A percentile compares a stretch with the other conserved stretches of the same genome.
Conservation (phyloP, 2,797 vertebrate genomes). For the Melopsittacus undulatus region DNA sequence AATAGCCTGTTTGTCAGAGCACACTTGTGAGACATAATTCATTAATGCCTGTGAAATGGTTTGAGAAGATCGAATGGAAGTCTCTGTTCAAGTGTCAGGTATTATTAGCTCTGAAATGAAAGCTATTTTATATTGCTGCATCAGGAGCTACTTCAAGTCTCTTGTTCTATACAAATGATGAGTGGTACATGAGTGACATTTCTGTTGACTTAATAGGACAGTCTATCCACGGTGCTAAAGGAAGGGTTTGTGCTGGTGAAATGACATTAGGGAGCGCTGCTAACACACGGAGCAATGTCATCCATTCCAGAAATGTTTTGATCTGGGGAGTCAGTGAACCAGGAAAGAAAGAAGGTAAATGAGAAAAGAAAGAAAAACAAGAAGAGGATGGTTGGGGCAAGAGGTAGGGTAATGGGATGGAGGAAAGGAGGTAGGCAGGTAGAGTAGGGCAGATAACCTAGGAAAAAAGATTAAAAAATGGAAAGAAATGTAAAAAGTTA, state of each 20-base stretch:
- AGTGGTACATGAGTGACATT: neutral
- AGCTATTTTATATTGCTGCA: slow-evolving; percentile 25
- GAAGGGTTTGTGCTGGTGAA: neutral
- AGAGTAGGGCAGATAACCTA: neutral
- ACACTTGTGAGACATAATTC: slow-evolving; percentile 43
- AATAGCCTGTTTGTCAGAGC: slow-evolving; percentile 39
- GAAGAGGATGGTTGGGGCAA: neutral
- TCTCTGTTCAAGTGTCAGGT: slow-evolving; percentile 24
- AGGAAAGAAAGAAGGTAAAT: neutral
- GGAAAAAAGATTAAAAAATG: neutral
- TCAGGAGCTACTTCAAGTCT: slow-evolving; percentile 16
- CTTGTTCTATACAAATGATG: neutral
- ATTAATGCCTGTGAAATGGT: slow-evolving; percentile 39
- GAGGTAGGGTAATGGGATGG: neutral
- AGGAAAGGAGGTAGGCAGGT: neutral
- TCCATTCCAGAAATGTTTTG: neutral
- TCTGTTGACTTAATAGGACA: neutral
- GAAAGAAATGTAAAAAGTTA: neutral
- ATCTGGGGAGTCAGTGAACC: neutral
- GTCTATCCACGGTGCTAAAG: neutral
- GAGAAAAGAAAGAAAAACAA: neutral
- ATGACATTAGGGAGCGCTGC: neutral
- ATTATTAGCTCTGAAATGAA: slow-evolving; percentile 39
- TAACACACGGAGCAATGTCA: neutral
- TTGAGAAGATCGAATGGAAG: slow-evolving; percentile 31